Percentiles rank a stretch among this genome's conserved stretches.
phyloP scores from a whole-genome alignment of 2,888 invertebrate species.

The Eubasilissa splendida region DNA sequence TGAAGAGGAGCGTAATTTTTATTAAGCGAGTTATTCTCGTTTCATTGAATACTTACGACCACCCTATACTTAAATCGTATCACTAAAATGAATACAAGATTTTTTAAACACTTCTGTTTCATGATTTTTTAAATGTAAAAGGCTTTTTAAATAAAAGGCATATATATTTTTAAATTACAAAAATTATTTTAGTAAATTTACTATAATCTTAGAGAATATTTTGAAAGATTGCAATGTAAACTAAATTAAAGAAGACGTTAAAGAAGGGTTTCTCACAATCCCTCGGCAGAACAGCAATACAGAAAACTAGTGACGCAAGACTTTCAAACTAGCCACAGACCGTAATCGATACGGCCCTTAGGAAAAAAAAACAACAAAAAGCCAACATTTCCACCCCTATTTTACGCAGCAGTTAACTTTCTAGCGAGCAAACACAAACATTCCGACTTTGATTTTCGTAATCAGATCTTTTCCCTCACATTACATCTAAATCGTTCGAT shows the following conservation, averaged over 20 bases:
- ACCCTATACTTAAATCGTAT: too few relatives aligned
- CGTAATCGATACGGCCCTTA: constrained; percentile 33
- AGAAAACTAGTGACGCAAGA: neutral
- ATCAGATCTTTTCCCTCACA: constrained; percentile 45
- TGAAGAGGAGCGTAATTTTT: too few relatives aligned
- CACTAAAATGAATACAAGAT: too few relatives aligned
- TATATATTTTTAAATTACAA: neutral
- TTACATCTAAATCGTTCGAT: constrained; percentile 43
- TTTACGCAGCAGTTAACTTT: constrained; percentile 50
- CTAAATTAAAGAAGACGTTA: neutral
- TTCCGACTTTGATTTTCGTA: constrained; percentile 48
- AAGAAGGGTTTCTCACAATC: neutral
- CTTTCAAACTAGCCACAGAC: neutral
- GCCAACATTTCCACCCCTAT: constrained; percentile 22
- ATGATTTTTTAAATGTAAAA: neutral
- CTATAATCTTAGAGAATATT: too few relatives aligned
- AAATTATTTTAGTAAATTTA: neutral
- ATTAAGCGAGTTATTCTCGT: too few relatives aligned
- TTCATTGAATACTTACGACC: too few relatives aligned
- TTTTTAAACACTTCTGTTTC: too few relatives aligned
- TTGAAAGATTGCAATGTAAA: too few relatives aligned
- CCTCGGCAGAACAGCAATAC: neutral
- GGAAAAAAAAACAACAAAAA: constrained; percentile 19
- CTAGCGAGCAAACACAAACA: constrained; percentile 46
- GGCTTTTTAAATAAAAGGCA: too few relatives aligned